Evolutionary conservation across 2,888 invertebrate genomes (phyloP).

Genomic region (Osedax frankpressi): DNA sequence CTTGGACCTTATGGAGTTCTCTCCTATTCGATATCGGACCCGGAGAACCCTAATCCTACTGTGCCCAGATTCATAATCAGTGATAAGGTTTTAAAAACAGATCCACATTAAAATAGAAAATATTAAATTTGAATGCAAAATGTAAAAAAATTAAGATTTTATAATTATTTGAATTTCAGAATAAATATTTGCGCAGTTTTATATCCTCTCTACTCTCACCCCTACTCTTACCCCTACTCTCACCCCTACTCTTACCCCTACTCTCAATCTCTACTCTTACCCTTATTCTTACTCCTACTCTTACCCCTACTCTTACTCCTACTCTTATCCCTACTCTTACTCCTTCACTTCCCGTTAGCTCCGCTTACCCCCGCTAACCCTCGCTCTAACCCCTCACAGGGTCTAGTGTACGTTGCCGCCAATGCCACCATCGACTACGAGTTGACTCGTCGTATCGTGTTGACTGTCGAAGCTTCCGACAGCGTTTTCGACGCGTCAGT

Average conservation of each 20-base stretch:
- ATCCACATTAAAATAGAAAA: too few relatives aligned
- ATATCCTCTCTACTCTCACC: too few relatives aligned
- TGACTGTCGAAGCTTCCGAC: conserved; percentile 70
- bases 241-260: too few relatives aligned
- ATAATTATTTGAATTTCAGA: too few relatives aligned
- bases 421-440: conserved; percentile 68
- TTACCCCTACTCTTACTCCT: too few relatives aligned
- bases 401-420: conserved; percentile 63
- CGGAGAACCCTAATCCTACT: not conserved
- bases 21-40: not conserved
- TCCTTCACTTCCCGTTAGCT: not conserved
- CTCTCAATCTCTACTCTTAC: too few relatives aligned
- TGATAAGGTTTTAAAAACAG: not conserved
- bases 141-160: too few relatives aligned
- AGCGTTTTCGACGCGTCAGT: conserved; percentile 55
- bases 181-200: too few relatives aligned
- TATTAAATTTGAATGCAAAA: too few relatives aligned
- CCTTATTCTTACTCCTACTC: too few relatives aligned
- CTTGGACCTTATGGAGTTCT: not conserved
- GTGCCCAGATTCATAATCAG: not conserved
- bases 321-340: not conserved
- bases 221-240: too few relatives aligned
- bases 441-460: conserved; percentile 55
- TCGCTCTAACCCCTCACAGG: conserved; percentile 40
- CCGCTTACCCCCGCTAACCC: not conserved